Percentiles rank a stretch among this genome's conserved stretches.
Evolutionary conservation across 2,797 vertebrate species (phyloP).

Genomic region (Pelobates cultripes): DNA sequence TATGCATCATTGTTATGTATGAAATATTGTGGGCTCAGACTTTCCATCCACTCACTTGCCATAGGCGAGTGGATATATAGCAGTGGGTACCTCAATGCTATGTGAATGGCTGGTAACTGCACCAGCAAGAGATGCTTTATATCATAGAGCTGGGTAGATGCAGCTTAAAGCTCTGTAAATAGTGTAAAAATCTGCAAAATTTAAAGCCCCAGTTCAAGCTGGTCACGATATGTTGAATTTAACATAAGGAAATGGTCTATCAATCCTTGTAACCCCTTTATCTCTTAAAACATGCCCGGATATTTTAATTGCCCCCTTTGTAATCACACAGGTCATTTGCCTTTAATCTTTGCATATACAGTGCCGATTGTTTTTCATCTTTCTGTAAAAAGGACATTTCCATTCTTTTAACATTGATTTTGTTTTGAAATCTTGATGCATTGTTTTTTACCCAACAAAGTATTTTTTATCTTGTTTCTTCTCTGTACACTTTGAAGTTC

Average conservation of each 20-base stretch:
- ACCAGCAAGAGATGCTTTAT: too few relatives aligned
- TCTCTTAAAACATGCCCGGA: constrained; percentile 12
- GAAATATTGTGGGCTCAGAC: too few relatives aligned
- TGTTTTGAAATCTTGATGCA: not conserved
- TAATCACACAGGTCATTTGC: constrained; percentile 19
- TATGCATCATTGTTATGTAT: too few relatives aligned
- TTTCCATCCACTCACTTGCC: too few relatives aligned
- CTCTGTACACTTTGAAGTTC: not conserved
- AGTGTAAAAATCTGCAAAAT: too few relatives aligned
- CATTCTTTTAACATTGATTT: constrained; percentile 4
- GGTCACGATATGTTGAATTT: not conserved
- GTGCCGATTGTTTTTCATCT: not conserved
- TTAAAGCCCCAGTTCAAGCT: too few relatives aligned
- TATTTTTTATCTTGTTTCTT: not conserved
- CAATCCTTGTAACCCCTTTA: not conserved
- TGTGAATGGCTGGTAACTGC: too few relatives aligned
- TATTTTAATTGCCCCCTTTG: constrained; percentile 4
- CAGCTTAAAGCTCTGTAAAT: too few relatives aligned
- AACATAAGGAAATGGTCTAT: not conserved
- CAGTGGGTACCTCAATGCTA: too few relatives aligned
- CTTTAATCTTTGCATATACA: not conserved
- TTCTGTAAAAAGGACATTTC: constrained; percentile 1
- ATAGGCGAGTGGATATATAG: too few relatives aligned
- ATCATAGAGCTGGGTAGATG: too few relatives aligned
- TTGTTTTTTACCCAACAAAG: not conserved